Base-by-base conservation (phyloP, 2,888 invertebrate genomes). In the Sericinus montela region DNA sequence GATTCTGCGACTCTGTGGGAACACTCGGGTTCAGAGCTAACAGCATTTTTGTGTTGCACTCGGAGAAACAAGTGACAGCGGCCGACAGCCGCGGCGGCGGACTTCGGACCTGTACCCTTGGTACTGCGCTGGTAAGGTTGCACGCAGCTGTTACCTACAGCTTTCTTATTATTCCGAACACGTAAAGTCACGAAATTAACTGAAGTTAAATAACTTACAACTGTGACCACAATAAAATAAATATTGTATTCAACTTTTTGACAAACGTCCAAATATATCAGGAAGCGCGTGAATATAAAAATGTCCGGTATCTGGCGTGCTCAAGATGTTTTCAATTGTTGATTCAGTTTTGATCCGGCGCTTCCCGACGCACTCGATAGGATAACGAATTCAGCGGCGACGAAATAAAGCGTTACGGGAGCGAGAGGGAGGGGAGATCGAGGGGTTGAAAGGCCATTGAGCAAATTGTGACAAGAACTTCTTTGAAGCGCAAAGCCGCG, bases 1-100 rank as follows among this genome's bases (percentile, higher is more conserved):
- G 30, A 47, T 40, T 41, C 47, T 41, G 35, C 6, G 30, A 11
- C 25, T 13, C 41, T 42, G 39, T 39, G 45, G 29, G 42, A 48
- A 38, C 32, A 28, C 8, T 30, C 44, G 13, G 39, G 9, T 30
- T 30, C 37, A 5, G n/a, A 1, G 9, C 35, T 16, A 19, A 29
- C 40, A 15, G 40, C 40, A 40, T 40, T 40, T 13, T 29, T 28
- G 29, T 29, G 28, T 11, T 6, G 25, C 14, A 29, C 29, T 1
- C 13, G 2, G 10, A 9, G 11, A n/a, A 6, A 13, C 3, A 30
- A 30, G 6, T 11, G 30, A 13, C 30, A 11, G 30, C 30, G 13
- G 30, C 30, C 13, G n/a, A 1, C 30, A 30, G 11, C 9, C 30
- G 11, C 1, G 25, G 8, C 25, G 8, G 8, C 25, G 25, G 8